Evolutionary conservation across 2,797 vertebrate genomes (phyloP), one percentile per base, ranked within the genome.

Genomic region (Acipenser transmontanus): DNA sequence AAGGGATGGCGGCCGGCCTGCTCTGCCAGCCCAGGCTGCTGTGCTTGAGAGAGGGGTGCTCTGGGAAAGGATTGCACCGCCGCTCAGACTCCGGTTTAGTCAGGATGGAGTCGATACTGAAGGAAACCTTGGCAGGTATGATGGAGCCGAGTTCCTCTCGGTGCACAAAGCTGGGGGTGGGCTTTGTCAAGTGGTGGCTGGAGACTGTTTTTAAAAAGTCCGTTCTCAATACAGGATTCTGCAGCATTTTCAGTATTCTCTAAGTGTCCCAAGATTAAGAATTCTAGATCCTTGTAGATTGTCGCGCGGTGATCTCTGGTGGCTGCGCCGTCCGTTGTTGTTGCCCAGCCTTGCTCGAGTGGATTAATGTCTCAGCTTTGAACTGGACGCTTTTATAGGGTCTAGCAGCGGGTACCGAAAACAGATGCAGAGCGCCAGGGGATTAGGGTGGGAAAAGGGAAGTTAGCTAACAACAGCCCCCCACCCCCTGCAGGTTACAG

Each of bases 81-180:
- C 7, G 47, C 60, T 48, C 8, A 54, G 71, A 54, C 56, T 68
- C 71, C 2, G 51, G 10, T 48, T 20, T 67, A 34, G 71, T 64
- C 9, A 77, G 71, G 47, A 77, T 64, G n/a, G 76, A 75, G 62
- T 75, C 76, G 54, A 77, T 77, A 65, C 68, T 70, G 65, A 77
- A 77, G 62, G 71, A 67, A 11, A 47, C 11, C 50, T 66, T 73
- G 12, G 67, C 49, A 20, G 17, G 66, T 47, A 66, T 12, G 7
- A 69, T 34, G 34, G 34, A 34, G 34, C 34, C 34, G 34, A 34
- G 3, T 34, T 34, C 34, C 34, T 34, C 34, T 4, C 34, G 34
- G 34, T 34, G 34, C 34, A 34, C 34, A 34, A 34, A 34, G 9
- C n/a, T 4, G 54, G 54, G 12, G 54, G 12, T 13, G 9, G 54